Evolutionary conservation across 2,113 vertebrate genomes (phyloP), one percentile per base, ranked within the genome.

Genomic region (Piaya cayana): DNA sequence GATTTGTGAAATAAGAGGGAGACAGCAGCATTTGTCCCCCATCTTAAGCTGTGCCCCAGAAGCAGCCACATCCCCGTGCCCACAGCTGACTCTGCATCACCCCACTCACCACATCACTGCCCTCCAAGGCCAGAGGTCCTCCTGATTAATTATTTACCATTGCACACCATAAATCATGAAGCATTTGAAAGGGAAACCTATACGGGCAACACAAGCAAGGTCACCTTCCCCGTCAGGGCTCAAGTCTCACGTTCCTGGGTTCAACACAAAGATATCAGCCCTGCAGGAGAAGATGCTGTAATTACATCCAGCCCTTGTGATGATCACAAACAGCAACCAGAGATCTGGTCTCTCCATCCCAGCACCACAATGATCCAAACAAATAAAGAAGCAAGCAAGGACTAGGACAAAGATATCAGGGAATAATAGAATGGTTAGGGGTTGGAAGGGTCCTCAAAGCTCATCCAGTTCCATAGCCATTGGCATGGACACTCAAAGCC

Each of bases 101-200:
- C 68, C 58, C 9, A 0, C 43, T 34, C 3, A 0, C 47, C 2
- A 6, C 25, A 9, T 30, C 3, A 3, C 32, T 2, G 3, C 34
- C 30, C 27, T 43, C 36, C 4, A 0, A n/a, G 45, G 7, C 42
- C 32, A 45, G 42, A 93, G 60, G 21, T 58, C 18, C 23, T 27
- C 29, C 36, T 23, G 36, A 43, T 78, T 43, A 49, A 69, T 82
- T 53, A 43, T 60, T 76, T 30, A 32, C 26, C 70, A 20, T 25
- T 50, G 32, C 8, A 56, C 58, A 36, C 56, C 52, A 32, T 32
- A 74, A 86, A 75, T 43, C 62, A 36, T 21, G 25, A 70, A 75
- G 72, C 22, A 55, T 37, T 59, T 36, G 29, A 56, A 65, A 56
- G 10, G 10, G 22, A 67, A 81, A 13, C 58, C 68, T 76, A 32